Evolutionary conservation across 2,113 vertebrate genomes (phyloP).

Genomic region (Fulmarus glacialis): DNA sequence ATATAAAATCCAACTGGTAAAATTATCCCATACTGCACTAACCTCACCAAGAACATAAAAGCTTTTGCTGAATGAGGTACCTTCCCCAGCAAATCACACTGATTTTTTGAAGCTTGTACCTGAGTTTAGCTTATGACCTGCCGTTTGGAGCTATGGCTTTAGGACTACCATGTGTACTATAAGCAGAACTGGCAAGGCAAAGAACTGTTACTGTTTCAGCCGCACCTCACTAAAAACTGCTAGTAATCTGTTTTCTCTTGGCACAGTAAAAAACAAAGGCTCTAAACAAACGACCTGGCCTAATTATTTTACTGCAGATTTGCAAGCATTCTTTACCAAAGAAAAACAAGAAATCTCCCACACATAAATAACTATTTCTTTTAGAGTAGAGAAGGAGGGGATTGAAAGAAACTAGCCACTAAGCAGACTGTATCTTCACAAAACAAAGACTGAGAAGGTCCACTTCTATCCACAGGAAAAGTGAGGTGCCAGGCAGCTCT

Average conservation of each 20-base stretch:
- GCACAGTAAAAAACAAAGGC: neutral
- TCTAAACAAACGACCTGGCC: neutral
- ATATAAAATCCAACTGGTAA: neutral
- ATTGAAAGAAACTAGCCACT: neutral
- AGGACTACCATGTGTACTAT: neutral
- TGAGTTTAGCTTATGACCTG: neutral
- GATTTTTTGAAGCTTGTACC: neutral
- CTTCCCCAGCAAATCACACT: rapidly evolving
- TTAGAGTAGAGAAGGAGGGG: neutral
- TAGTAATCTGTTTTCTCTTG: neutral
- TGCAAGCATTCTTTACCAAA: neutral
- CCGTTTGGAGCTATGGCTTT: neutral
- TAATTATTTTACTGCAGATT: neutral
- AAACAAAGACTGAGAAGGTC: no score
- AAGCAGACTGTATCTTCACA: neutral
- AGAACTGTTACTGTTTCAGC: neutral
- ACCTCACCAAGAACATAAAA: neutral
- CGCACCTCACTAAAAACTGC: neutral
- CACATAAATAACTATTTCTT: neutral
- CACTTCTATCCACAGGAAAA: neutral
- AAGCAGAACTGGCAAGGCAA: neutral
- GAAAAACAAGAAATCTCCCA: neutral
- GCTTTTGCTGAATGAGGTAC: neutral
- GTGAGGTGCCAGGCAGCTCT: neutral
- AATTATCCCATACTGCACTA: neutral